These are phyloP conservation scores for Ammospiza caudacuta DNA, from an alignment of 2,113 vertebrate genomes.

Conservation along the genomic window DNA sequence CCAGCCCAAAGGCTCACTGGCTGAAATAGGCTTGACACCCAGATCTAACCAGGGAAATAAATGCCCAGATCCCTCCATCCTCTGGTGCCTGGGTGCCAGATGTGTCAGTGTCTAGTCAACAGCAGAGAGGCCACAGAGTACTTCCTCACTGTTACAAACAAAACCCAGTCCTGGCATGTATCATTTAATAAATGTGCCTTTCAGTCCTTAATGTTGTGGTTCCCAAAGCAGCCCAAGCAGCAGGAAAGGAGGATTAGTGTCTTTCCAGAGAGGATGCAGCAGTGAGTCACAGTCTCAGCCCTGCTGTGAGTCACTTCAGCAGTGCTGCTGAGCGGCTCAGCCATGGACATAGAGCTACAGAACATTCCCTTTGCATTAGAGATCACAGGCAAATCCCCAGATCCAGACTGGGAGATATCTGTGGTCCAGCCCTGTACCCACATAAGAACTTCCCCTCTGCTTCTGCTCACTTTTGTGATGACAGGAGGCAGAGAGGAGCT, in stretches of 20 bases:
- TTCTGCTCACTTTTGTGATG: neutral
- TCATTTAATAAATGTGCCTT: conserved; percentile 44
- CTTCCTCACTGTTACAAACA: neutral
- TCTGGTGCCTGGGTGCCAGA: conserved; percentile 41
- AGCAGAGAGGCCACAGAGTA: conserved; percentile 18
- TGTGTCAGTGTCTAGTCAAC: conserved; percentile 36
- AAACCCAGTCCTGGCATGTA: neutral
- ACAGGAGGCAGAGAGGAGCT: neutral
- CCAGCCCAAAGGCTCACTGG: neutral
- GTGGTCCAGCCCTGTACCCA: neutral
- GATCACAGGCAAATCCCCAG: neutral
- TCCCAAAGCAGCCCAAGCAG: conserved; percentile 45
- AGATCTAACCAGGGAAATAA: neutral
- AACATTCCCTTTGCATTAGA: conserved; percentile 36
- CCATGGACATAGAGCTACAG: neutral
- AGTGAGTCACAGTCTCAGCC: conserved; percentile 53
- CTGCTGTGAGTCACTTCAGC: conserved; percentile 48
- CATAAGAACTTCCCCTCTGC: neutral
- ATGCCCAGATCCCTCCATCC: neutral
- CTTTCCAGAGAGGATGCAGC: conserved; percentile 62
- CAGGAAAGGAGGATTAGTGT: conserved; percentile 60
- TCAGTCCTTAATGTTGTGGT: conserved; percentile 21
- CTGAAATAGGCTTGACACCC: conserved; percentile 36
- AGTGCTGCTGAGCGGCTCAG: neutral
- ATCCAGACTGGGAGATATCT: neutral